phyloP scores from a whole-genome alignment of 1,140 invertebrate genomes.

The Rhopalosiphum padi region DNA sequence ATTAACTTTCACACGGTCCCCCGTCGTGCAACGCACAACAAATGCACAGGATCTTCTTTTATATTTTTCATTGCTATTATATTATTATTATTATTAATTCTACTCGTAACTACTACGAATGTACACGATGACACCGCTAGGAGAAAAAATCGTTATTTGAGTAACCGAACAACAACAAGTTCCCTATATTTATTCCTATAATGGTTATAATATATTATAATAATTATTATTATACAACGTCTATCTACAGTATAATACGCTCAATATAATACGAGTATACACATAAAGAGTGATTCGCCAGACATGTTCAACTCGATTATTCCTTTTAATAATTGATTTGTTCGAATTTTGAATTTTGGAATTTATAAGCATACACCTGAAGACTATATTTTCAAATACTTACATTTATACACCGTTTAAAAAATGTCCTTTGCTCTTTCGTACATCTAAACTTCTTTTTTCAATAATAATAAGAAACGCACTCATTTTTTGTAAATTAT shows the following conservation, averaged over 20 bases:
- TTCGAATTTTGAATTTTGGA: background rate
- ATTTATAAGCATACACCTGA: background rate
- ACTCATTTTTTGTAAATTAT: too few relatives aligned
- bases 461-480: too few relatives aligned
- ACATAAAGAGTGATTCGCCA: background rate
- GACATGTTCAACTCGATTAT: background rate
- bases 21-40: background rate
- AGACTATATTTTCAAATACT: too few relatives aligned
- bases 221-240: background rate
- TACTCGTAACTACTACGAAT: background rate
- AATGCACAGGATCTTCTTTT: background rate
- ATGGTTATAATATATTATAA: background rate
- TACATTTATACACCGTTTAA: too few relatives aligned
- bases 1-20: slow-evolving; percentile 33
- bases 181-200: background rate
- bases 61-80: background rate
- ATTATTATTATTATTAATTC: background rate
- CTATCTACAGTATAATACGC: background rate
- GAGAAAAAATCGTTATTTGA: background rate
- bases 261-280: too few relatives aligned
- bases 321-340: background rate
- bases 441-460: too few relatives aligned
- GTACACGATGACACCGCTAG: background rate
- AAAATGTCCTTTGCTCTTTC: too few relatives aligned
- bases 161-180: background rate